Conservation (phyloP, 2,797 vertebrate genomes). For the Astyanax mexicanus region DNA sequence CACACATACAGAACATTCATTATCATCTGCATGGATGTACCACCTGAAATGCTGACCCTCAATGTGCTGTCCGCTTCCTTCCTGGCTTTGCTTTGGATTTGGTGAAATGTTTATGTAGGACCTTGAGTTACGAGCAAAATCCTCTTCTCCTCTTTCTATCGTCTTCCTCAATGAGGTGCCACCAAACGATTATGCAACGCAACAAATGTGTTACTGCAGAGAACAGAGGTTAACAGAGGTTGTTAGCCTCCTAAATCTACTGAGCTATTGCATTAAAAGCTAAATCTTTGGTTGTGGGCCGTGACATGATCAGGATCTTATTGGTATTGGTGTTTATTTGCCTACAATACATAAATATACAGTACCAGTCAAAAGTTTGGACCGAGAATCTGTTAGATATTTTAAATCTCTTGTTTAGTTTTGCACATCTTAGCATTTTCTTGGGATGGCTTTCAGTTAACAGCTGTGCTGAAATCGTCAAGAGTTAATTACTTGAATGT, state of each 20-base stretch:
- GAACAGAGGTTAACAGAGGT: conserved; percentile 1
- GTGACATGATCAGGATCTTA: no score
- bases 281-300: no score
- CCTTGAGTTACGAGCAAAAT: conserved; percentile 31
- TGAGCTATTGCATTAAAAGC: not conserved
- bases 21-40: not conserved
- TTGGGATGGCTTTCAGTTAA: no score
- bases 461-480: no score
- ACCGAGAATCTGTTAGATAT: no score
- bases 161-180: conserved; percentile 13
- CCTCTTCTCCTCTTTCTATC: conserved; percentile 18
- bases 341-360: no score
- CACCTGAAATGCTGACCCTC: conserved; percentile 3
- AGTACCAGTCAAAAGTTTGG: no score
- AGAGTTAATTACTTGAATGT: no score
- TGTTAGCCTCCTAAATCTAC: not conserved
- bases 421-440: no score
- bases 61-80: conserved; percentile 37
- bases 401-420: no score
- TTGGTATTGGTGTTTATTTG: no score
- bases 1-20: no score
- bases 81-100: conserved; percentile 38
- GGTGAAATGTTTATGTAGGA: conserved; percentile 43
- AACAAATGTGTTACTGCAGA: not conserved
- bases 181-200: conserved; percentile 23